phyloP scores from a whole-genome alignment of 1,140 invertebrate genomes.

The Heliconius nattereri region DNA sequence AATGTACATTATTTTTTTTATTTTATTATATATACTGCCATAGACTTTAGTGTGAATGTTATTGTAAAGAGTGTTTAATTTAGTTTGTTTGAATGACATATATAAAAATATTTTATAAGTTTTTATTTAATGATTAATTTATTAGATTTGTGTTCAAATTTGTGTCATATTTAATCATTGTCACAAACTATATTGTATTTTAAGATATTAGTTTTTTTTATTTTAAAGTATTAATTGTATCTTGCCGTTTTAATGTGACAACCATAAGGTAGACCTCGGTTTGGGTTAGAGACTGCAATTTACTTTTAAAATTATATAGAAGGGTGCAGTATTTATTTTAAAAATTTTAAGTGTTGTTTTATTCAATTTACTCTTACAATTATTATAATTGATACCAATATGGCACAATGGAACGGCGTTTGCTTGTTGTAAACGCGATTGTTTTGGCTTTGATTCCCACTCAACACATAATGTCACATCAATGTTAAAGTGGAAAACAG shows the following conservation, averaged over 20 bases:
- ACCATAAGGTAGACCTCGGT: not conserved
- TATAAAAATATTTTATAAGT: constrained; percentile 27
- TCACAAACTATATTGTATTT: constrained; percentile 62
- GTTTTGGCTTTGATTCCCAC: no score
- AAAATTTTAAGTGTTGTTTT: not conserved
- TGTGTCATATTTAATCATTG: constrained; percentile 75
- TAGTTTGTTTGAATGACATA: constrained; percentile 31
- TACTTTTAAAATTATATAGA: not conserved
- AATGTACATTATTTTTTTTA: not conserved
- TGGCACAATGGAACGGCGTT: no score
- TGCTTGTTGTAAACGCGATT: no score
- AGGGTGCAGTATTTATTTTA: not conserved
- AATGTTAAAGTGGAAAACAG: no score
- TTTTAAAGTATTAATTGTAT: constrained; percentile 65
- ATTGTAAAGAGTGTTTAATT: constrained; percentile 41
- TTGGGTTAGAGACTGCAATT: not conserved
- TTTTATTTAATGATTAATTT: constrained; percentile 49
- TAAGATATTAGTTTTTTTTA: constrained; percentile 31
- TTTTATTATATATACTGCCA: constrained; percentile 30
- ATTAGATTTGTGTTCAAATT: constrained; percentile 76
- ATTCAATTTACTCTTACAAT: not conserved
- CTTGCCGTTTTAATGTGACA: constrained; percentile 53
- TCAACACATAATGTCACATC: no score
- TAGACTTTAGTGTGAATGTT: constrained; percentile 44
- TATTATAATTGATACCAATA: not conserved